Evolutionary conservation across 2,797 vertebrate genomes (phyloP), one percentile per base, ranked within the genome.

Genomic region (Falco columbarius): DNA sequence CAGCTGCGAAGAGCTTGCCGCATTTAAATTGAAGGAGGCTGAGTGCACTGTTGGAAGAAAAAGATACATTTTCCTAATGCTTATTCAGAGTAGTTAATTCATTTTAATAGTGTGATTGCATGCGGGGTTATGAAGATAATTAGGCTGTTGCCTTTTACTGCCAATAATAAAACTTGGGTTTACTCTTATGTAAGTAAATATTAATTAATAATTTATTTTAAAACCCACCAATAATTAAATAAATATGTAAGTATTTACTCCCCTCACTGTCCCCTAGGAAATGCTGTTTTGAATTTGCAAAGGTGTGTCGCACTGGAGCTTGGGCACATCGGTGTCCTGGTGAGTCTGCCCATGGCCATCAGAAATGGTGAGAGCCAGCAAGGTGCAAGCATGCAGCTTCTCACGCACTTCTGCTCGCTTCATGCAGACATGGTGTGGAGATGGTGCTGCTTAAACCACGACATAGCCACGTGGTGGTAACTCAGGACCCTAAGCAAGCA

Each of bases 361-460:
- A 21, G 58, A 17, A n/a, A 5, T 1, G 52, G 52, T 34, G 66
- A 23, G 34, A 71, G 66, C 74, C 66, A 30, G 26, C 49, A 22
- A 8, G 24, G 38, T 11, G 80, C 62, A 10, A 3, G 21, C 4
- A 23, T 26, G 54, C 6, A 23, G 29, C 46, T 49, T 38, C 63
- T n/a, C 29, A 6, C 34, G 7, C 9, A 2, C 51, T 44, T 20
- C 23, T 17, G 38, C 32, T 52, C 38, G 1, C 30, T 30, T 58
- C 12, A 3, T 42, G 4, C 1, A 7, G 55, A 14, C 7, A 0
- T 3, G 32, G 29, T 3, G 10, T 19, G n/a, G 58, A 9, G 51
- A 20, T 2, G 3, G 32, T 17, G 66, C n/a, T 29, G n/a, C 51
- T n/a, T 11, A 34, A 44, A 16, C 51, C 44, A 2, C 26, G 3